Percentiles rank a stretch among this genome's conserved stretches.
phyloP scores from a whole-genome alignment of 1,140 invertebrate species.

The Anastrepha obliqua region DNA sequence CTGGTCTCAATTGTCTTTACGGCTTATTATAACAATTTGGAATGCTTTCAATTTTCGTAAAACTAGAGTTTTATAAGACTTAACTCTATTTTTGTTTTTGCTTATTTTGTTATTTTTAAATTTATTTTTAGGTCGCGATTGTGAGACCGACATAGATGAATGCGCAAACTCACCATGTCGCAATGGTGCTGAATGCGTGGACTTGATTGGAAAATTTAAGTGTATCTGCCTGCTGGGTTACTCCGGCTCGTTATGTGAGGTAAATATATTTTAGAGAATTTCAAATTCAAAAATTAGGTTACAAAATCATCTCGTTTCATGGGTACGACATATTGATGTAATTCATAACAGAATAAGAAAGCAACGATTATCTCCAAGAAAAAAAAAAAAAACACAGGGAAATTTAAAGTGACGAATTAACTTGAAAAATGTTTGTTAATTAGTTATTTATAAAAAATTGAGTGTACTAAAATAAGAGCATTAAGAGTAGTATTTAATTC shows the following conservation, averaged over 20 bases:
- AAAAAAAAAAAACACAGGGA: too few relatives aligned
- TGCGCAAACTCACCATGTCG: constrained; percentile 84
- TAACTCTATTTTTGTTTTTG: background rate
- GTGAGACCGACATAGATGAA: constrained; percentile 84
- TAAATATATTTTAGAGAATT: constrained; percentile 53
- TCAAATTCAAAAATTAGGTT: background rate
- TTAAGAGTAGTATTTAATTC: too few relatives aligned
- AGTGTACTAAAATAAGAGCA: too few relatives aligned
- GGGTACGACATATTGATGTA: too few relatives aligned
- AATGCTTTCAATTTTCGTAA: constrained; percentile 55
- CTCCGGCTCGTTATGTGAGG: constrained; percentile 86
- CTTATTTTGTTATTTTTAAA: background rate
- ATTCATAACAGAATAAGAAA: too few relatives aligned
- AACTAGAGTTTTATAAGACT: background rate
- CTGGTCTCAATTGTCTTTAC: constrained; percentile 22
- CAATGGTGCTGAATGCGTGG: constrained; percentile 86
- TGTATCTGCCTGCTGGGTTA: constrained; percentile 88
- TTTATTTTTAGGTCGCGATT: constrained; percentile 76
- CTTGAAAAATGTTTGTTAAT: too few relatives aligned
- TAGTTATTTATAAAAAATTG: too few relatives aligned
- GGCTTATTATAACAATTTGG: constrained; percentile 54
- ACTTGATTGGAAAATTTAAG: constrained; percentile 81
- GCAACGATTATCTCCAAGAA: too few relatives aligned
- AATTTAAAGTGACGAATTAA: too few relatives aligned
- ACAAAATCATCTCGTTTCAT: background rate